These are phyloP conservation scores for Rhombomys opimus DNA, from an alignment of 2,113 vertebrate genomes.

Conservation along the genomic window DNA sequence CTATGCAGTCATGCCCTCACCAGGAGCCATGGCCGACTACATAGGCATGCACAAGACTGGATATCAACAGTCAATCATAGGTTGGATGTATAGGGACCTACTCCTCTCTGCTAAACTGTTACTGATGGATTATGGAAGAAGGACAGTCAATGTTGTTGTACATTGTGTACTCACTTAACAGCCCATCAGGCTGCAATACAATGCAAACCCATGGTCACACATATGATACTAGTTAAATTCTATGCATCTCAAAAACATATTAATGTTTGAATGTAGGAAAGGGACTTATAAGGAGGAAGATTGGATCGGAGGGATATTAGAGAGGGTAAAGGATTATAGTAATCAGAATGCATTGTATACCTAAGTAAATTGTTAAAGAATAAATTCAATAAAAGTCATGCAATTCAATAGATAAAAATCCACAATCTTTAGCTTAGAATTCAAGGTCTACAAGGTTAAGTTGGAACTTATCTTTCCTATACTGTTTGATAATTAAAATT, in stretches of 20 bases:
- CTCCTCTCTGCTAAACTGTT: not conserved
- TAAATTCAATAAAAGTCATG: not conserved
- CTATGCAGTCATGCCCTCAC: not conserved
- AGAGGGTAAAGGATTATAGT: not conserved
- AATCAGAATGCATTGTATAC: not conserved
- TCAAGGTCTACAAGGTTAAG: not conserved
- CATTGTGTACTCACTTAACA: not conserved
- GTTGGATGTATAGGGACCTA: no score
- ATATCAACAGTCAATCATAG: not conserved
- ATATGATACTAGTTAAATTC: not conserved
- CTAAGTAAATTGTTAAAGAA: not conserved
- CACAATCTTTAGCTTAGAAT: not conserved
- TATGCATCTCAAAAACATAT: not conserved
- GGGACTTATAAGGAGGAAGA: not conserved
- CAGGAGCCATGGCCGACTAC: not conserved
- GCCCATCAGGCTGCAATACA: not conserved
- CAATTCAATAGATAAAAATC: not conserved
- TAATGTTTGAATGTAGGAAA: not conserved
- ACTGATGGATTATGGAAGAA: not conserved
- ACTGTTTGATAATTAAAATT: not conserved
- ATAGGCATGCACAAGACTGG: not conserved
- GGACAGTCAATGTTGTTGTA: not conserved
- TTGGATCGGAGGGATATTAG: not conserved
- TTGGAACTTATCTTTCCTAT: not conserved
- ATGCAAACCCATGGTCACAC: not conserved